phyloP scores from a whole-genome alignment of 2,797 vertebrate species.

The Discoglossus pictus region DNA sequence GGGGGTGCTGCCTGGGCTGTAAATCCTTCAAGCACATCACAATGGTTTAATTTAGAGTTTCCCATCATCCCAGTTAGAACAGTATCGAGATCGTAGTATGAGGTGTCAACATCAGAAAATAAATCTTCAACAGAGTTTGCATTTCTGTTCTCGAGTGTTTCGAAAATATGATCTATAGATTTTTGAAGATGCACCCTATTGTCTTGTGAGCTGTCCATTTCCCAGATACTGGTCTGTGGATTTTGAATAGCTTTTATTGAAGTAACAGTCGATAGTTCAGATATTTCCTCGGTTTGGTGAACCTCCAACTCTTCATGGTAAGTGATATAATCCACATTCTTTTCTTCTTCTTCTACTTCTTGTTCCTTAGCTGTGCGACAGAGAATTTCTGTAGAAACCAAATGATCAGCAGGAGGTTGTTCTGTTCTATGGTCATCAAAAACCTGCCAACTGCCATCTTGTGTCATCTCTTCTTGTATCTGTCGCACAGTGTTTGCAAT shows the following conservation, averaged over 20 bases:
- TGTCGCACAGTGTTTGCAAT: constrained; percentile 97
- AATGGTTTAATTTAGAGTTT: constrained; percentile 82
- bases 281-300: constrained; percentile 50
- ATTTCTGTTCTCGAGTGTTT: constrained; percentile 86
- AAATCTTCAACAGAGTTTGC: constrained; percentile 85
- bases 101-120: constrained; percentile 90
- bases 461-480: constrained; percentile 97
- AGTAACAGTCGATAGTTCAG: constrained; percentile 54
- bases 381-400: constrained; percentile 87
- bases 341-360: constrained; percentile 69
- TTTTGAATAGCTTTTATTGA: constrained; percentile 63
- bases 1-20: constrained; percentile 72
- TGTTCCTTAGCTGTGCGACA: constrained; percentile 76
- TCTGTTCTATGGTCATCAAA: constrained; percentile 71
- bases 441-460: constrained; percentile 87
- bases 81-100: constrained; percentile 92
- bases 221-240: constrained; percentile 73
- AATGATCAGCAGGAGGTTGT: constrained; percentile 77
- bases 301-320: constrained; percentile 62
- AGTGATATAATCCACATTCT: constrained; percentile 57
- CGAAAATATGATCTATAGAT: constrained; percentile 88
- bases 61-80: constrained; percentile 93
- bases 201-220: constrained; percentile 73
- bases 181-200: constrained; percentile 73
- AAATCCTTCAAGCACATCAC: constrained; percentile 86